Base-by-base conservation (phyloP, 2,797 vertebrate species). In the Enteromius paludinosus region DNA sequence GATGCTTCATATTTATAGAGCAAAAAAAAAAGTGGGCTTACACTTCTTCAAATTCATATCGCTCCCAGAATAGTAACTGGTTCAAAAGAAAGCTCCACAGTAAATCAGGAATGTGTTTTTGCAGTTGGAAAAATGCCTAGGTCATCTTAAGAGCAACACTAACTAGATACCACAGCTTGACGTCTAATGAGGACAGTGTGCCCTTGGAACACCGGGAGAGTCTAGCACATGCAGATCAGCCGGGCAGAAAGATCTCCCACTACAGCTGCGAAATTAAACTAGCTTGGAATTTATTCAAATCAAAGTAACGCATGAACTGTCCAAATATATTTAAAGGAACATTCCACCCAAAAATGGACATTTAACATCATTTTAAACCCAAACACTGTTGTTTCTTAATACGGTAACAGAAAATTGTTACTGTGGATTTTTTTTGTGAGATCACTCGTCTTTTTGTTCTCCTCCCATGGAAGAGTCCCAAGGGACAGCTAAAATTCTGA, bases 161-260 rank as follows among this genome's bases (percentile, higher is more conserved):
- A 91, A 83, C 85, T 85, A 87, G 91, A 86, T 74, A 79, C 68
- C 62, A 49, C 38, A n/a, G 62, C 87, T 84, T 88, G 86, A 82
- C 83, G 83, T 81, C 65, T 90, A 92, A 91, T 87, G 89, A 93
- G 90, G 81, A 10, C 41, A 23, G 65, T 5, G 75, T 81, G 89
- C 89, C 86, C 89, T 89, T 89, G 88, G 79, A 90, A 84, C 76
- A 56, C 80, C 17, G 12, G 6, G 81, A 87, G 86, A 68, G 72
- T 74, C 80, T 84, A 33, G 83, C 87, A 71, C 20, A 87, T 87
- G 88, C 86, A 78, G 75, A 88, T 88, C 88, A 88, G 65, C 87
- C 78, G 81, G 71, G 85, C 84, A 52, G 75, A 87, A 47, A 43
- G 85, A 86, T 85, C 76, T 68, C 78, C 71, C 28, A 0, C 62